phyloP scores from a whole-genome alignment of 1,140 invertebrate genomes.

The Bombus sylvicola region DNA sequence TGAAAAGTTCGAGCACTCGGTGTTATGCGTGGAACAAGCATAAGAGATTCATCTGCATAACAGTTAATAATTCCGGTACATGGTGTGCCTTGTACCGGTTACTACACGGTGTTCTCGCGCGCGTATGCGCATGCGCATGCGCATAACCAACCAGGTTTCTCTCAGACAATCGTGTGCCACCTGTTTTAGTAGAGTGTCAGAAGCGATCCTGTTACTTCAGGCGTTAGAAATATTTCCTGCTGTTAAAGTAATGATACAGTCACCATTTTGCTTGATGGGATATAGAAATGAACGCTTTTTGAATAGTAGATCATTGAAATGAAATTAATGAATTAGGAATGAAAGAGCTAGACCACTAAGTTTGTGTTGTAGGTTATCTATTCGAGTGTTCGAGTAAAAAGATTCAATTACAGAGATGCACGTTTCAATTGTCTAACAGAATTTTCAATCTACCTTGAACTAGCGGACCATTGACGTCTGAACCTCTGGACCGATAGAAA shows the following conservation, averaged over 20 bases:
- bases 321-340: not conserved
- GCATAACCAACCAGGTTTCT: not conserved
- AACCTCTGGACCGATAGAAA: not conserved
- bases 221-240: not conserved
- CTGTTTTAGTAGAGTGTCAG: conserved; percentile 18
- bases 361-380: no score
- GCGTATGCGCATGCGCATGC: not conserved
- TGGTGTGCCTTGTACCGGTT: conserved; percentile 25
- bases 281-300: no score
- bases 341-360: no score
- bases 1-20: conserved; percentile 13
- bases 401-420: no score
- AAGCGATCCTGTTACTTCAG: not conserved
- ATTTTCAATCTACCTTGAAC: not conserved
- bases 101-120: conserved; percentile 3
- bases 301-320: not conserved
- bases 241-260: not conserved
- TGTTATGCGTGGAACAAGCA: not conserved
- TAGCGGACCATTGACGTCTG: not conserved
- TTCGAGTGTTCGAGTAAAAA: no score
- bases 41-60: conserved; percentile 39
- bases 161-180: conserved; percentile 14
- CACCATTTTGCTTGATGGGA: not conserved
- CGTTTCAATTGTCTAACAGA: not conserved
- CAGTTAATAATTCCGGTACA: conserved; percentile 46